Evolutionary conservation across 1,140 invertebrate species (phyloP), one percentile per base, ranked within the genome.

Genomic region (Cherax destructor): DNA sequence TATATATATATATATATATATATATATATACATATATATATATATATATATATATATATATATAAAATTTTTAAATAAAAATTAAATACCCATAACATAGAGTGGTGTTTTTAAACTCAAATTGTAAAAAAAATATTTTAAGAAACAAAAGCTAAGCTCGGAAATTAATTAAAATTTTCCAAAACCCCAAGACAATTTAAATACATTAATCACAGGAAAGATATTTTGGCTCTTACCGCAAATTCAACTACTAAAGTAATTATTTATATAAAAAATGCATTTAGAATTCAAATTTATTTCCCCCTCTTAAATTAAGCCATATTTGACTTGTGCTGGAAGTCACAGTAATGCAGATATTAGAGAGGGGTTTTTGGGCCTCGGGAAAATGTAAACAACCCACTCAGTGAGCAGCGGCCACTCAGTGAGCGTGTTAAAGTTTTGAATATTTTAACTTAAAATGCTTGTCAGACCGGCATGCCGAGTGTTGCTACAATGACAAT

Each of bases 381-480:
- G 74, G 41, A 65, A 69, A 72, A 72, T 81, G 52, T 83, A 83
- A 88, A 50, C 79, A 81, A 72, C 18, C 78, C 59, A 83, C 87
- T 80, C 77, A 74, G 69, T 30, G 69, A 74, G 69, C 69, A 52
- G 18, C 7, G 49, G 69, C 69, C 84, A 86, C 65, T 76, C 84
- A 86, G 84, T 30, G 65, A 86, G 69, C 83, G 47, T 50, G 30
- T 41, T 4, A 7, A 50, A 56, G 49, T 86, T 77, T 86, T 86
- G n/a, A 86, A 86, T 86, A 86, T 86, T 86, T 86, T 77, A 86
- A 56, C 74, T 78, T 86, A 86, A 86, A 86, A 86, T 86, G 74
- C 74, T 78, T 86, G 72, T 86, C 85, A 59, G 72, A 59, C 85
- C 74, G 74, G 72, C 49, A 61, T 59, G 74, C 85, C 85, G 41